Percentiles rank a stretch among this genome's conserved stretches.
Conservation (phyloP, 2,797 vertebrate species). For the Ammospiza maritima region DNA sequence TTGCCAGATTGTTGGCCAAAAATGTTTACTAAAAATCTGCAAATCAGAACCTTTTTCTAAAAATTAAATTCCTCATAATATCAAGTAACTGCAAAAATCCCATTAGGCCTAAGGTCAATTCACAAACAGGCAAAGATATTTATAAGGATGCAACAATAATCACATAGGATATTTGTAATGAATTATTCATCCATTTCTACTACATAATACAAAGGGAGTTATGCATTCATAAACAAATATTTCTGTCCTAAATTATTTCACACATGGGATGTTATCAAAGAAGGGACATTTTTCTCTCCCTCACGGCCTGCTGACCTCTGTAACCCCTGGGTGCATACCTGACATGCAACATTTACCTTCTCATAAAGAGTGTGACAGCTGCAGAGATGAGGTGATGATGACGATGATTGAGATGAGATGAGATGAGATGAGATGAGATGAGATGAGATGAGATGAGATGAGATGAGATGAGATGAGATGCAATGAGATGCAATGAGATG, state of each 20-base stretch:
- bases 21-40: not conserved
- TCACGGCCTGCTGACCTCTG: not conserved
- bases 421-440: not conserved
- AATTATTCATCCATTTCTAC: conserved; percentile 54
- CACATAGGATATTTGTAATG: conserved; percentile 10
- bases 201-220: not conserved
- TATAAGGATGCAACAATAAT: conserved; percentile 39
- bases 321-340: not conserved
- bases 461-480: not conserved
- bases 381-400: not conserved
- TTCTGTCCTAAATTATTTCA: not conserved
- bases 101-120: conserved; percentile 5
- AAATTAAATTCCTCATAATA: not conserved
- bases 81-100: conserved; percentile 21
- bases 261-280: not conserved
- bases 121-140: not conserved
- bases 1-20: not conserved
- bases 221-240: not conserved
- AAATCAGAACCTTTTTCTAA: conserved; percentile 15
- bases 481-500: no score
- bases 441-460: not conserved
- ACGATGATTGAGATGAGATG: not conserved
- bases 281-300: not conserved
- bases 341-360: not conserved
- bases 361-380: not conserved